A percentile compares a stretch with the other conserved stretches of the same genome.
Evolutionary conservation across 2,113 vertebrate species (phyloP).

Genomic region (Dicrurus megarhynchus): DNA sequence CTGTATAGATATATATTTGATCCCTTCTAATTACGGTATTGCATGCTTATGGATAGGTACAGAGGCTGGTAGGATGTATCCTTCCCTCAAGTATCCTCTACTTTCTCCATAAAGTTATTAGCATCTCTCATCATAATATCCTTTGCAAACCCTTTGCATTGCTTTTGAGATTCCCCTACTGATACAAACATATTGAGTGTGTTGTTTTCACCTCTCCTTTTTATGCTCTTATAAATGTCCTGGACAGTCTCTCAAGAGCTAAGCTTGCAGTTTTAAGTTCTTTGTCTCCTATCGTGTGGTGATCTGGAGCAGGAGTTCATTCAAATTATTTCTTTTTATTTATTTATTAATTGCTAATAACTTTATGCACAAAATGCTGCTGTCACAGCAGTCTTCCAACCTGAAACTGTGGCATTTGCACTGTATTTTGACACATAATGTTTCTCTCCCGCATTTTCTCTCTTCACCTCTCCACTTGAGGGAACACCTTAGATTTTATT

Average conservation of each 20-base stretch:
- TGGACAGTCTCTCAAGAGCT: background rate
- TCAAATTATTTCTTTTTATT: background rate
- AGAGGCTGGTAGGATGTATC: background rate
- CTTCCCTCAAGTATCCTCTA: background rate
- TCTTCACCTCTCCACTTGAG: background rate
- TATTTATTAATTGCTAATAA: background rate
- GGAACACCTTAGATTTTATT: background rate
- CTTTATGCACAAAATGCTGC: background rate
- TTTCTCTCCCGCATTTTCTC: background rate
- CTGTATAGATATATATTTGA: background rate
- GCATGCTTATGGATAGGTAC: background rate
- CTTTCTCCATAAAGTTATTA: background rate
- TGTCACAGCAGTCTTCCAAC: background rate
- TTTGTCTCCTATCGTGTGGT: background rate
- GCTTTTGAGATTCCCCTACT: background rate
- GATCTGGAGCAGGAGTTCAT: background rate
- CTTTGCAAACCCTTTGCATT: background rate
- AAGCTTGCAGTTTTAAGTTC: background rate
- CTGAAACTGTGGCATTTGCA: background rate
- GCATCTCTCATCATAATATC: background rate
- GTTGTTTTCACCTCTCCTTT: background rate
- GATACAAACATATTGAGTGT: background rate
- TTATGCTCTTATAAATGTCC: background rate
- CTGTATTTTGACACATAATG: background rate
- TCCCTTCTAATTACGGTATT: background rate